Percentiles rank a stretch among this genome's conserved stretches.
Evolutionary conservation across 1,140 invertebrate species (phyloP).

Genomic region (Gerris buenoi): DNA sequence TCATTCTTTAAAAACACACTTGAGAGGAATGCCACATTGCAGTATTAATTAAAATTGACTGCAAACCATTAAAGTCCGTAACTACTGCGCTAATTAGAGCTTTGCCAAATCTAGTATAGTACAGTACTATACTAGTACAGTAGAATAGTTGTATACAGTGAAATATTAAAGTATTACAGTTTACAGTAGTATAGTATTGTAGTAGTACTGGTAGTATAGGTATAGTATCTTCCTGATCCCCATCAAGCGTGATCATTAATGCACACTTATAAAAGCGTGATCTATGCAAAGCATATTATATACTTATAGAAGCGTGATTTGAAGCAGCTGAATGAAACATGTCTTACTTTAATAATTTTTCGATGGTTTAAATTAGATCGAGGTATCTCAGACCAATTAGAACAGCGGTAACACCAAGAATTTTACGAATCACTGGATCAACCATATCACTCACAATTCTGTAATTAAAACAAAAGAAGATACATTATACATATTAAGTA

Average conservation of each 20-base stretch:
- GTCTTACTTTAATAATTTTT: background rate
- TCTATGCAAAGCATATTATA: too few species aligned
- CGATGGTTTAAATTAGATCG: background rate
- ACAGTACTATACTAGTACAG: too few species aligned
- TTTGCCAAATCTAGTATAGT: too few species aligned
- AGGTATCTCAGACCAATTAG: background rate
- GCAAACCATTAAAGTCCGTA: too few species aligned
- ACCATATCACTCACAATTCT: background rate
- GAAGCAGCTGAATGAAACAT: too few species aligned
- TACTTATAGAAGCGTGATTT: too few species aligned
- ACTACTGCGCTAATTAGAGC: too few species aligned
- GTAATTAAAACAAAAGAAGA: background rate
- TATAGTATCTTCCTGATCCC: background rate
- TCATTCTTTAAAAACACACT: background rate
- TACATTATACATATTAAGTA: background rate
- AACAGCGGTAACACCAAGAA: background rate
- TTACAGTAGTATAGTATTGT: background rate
- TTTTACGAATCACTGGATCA: background rate
- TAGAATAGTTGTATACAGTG: too few species aligned
- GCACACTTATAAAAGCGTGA: background rate
- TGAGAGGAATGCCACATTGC: background rate
- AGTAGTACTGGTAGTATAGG: background rate
- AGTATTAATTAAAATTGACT: background rate
- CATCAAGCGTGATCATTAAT: background rate
- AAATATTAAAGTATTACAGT: too few species aligned